phyloP scores from a whole-genome alignment of 2,113 vertebrate species.

The Mustela nigripes region DNA sequence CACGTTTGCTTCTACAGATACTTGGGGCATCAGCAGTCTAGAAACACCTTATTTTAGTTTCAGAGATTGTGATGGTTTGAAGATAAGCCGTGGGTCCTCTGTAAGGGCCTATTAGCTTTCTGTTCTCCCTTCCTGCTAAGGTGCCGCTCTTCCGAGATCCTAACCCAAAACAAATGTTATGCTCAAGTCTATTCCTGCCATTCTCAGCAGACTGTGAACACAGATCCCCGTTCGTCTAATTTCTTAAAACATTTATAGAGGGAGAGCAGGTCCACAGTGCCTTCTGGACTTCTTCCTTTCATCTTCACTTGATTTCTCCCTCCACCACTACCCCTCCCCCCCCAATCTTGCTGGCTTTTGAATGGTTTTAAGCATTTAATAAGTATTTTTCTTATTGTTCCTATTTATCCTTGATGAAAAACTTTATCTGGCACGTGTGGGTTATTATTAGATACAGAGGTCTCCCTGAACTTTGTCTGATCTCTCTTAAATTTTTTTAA shows the following conservation, averaged over 20 bases:
- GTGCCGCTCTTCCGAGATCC: not conserved
- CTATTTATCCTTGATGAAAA: not conserved
- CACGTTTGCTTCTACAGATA: not conserved
- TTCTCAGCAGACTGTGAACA: not conserved
- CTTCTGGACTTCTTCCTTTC: not conserved
- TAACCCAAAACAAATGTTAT: not conserved
- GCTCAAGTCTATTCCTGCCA: not conserved
- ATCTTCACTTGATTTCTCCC: not conserved
- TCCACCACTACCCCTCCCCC: not conserved
- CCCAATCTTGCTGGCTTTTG: not conserved
- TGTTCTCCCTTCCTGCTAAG: not conserved
- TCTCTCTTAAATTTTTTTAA: not conserved
- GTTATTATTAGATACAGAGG: not conserved
- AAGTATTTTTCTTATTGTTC: slow-evolving; percentile 17
- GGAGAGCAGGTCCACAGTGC: not conserved
- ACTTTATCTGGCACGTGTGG: not conserved
- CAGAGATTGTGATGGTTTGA: not conserved
- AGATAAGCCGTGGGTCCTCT: not conserved
- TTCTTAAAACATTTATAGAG: not conserved
- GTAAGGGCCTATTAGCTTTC: not conserved
- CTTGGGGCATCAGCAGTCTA: not conserved
- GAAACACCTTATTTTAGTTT: slow-evolving; percentile 17
- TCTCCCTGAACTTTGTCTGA: not conserved
- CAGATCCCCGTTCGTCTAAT: not conserved
- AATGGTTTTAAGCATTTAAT: not conserved